phyloP scores from a whole-genome alignment of 2,113 vertebrate species.

The Leiothrix lutea region DNA sequence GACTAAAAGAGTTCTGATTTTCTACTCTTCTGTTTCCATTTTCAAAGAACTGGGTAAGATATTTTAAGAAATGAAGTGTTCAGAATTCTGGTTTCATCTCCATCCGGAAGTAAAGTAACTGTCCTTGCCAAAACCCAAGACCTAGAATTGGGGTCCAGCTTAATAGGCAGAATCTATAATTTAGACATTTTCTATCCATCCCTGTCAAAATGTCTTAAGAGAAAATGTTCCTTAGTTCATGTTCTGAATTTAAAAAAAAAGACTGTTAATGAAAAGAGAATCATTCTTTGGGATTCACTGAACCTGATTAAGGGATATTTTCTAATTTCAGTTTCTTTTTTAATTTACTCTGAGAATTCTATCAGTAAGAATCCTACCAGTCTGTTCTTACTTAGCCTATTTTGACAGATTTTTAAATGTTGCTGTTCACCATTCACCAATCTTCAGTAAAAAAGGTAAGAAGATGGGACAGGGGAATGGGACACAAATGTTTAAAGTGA shows the following conservation, averaged over 20 bases:
- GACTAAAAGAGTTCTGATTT: not conserved
- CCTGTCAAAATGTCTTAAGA: not conserved
- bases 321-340: not conserved
- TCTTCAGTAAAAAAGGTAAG: not conserved
- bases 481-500: not conserved
- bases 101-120: not conserved
- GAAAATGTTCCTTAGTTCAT: not conserved
- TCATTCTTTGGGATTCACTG: not conserved
- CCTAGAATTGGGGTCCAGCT: not conserved
- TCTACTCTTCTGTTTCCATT: not conserved
- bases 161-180: not conserved
- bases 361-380: not conserved
- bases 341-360: not conserved
- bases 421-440: not conserved
- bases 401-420: not conserved
- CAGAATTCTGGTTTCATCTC: not conserved
- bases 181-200: not conserved
- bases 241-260: not conserved
- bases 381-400: not conserved
- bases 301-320: not conserved
- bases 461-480: accelerated
- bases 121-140: not conserved
- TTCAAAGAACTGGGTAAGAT: not conserved
- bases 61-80: not conserved
- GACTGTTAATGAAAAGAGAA: not conserved